A percentile compares a stretch with the other conserved stretches of the same genome.
phyloP scores from a whole-genome alignment of 2,797 vertebrate genomes.

The Coregonus suidteri region DNA sequence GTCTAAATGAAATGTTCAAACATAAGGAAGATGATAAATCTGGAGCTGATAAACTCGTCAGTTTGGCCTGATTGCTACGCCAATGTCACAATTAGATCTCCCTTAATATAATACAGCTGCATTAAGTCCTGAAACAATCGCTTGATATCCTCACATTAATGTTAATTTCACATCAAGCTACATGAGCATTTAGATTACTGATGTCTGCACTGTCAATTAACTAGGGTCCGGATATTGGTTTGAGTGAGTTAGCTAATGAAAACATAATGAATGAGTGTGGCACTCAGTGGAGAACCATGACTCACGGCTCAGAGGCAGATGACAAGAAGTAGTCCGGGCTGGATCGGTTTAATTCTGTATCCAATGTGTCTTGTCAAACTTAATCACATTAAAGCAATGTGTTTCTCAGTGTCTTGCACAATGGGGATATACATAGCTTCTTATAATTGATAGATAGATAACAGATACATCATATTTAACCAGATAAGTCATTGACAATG shows the following conservation, averaged over 20 bases:
- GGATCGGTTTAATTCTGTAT: constrained; percentile 44
- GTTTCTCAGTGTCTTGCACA: constrained; percentile 18
- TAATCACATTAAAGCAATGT: constrained; percentile 48
- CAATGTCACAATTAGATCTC: constrained; percentile 32
- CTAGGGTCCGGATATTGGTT: constrained; percentile 56
- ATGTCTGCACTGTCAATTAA: constrained; percentile 63
- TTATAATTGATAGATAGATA: not conserved
- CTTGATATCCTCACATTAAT: constrained; percentile 62
- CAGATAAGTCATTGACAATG: not conserved
- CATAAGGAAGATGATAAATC: too few relatives aligned
- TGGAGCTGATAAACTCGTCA: too few relatives aligned
- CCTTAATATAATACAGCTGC: constrained; percentile 46
- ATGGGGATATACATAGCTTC: constrained; percentile 12
- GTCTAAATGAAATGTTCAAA: too few relatives aligned
- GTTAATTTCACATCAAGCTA: constrained; percentile 67
- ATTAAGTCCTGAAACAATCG: constrained; percentile 56
- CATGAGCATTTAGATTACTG: constrained; percentile 67
- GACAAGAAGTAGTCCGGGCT: constrained; percentile 15
- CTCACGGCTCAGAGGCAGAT: constrained; percentile 6
- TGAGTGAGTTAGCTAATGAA: constrained; percentile 61
- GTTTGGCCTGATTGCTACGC: constrained; percentile 1
- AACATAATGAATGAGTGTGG: constrained; percentile 54
- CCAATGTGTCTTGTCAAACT: constrained; percentile 50
- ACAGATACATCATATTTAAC: not conserved
- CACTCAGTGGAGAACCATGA: constrained; percentile 33